phyloP scores from a whole-genome alignment of 2,888 invertebrate species.

The Hypselothyrea guttata region DNA sequence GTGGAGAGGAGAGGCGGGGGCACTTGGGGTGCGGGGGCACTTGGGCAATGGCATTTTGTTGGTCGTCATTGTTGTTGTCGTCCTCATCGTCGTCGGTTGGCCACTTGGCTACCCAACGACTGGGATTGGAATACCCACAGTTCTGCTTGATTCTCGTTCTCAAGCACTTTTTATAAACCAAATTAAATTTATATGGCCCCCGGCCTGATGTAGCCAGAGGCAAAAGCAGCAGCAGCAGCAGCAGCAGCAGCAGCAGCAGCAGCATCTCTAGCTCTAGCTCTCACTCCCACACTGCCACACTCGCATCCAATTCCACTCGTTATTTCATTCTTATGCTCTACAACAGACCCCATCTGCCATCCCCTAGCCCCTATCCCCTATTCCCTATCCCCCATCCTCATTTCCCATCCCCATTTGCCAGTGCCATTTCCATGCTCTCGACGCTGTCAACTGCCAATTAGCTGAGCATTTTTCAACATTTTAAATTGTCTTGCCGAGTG shows the following conservation, averaged over 20 bases:
- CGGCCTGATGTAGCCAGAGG: constrained; percentile 4
- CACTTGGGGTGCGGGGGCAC: not conserved
- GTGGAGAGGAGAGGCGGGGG: not conserved
- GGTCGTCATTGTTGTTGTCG: constrained; percentile 14
- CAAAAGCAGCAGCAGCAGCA: too few species aligned
- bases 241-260: too few species aligned
- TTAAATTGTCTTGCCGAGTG: constrained; percentile 72
- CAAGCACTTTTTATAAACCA: constrained; percentile 73
- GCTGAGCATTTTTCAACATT: constrained; percentile 74
- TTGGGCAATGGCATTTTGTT: constrained; percentile 20
- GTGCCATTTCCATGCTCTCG: constrained; percentile 47
- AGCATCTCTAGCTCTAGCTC: not conserved
- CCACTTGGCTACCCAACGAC: constrained; percentile 52
- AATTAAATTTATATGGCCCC: constrained; percentile 68
- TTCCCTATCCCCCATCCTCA: not conserved
- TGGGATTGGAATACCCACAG: too few species aligned
- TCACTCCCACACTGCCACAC: constrained; percentile 2
- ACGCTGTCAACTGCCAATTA: constrained; percentile 72
- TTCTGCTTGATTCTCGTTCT: constrained; percentile 35
- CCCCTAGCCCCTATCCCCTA: not conserved
- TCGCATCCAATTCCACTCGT: too few species aligned
- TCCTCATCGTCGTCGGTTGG: constrained; percentile 22
- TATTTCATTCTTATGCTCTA: not conserved
- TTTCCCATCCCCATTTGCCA: constrained; percentile 16
- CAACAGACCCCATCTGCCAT: not conserved